These are phyloP conservation scores for Dicyrtoma fusca DNA, from an alignment of 2,888 invertebrate genomes.

Conservation along the genomic window DNA sequence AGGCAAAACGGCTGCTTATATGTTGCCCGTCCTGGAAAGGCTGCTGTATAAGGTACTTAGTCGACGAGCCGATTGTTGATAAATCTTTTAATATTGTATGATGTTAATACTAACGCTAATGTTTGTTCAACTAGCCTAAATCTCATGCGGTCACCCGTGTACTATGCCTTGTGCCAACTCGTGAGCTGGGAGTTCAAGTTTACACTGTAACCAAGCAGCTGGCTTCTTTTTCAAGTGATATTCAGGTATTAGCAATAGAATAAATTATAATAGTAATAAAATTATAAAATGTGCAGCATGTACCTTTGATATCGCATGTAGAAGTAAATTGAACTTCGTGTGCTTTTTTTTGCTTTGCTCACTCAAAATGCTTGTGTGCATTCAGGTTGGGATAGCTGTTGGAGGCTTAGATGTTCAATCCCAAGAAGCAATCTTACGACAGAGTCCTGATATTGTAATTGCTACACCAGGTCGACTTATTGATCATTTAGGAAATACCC, in stretches of 20 bases:
- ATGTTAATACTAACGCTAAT: too few species aligned
- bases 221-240: constrained; percentile 76
- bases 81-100: neutral
- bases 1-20: constrained; percentile 98
- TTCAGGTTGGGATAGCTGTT: constrained; percentile 81
- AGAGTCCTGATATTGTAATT: constrained; percentile 94
- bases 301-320: too few species aligned
- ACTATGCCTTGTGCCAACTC: constrained; percentile 91
- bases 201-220: constrained; percentile 91
- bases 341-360: too few species aligned
- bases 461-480: constrained; percentile 98
- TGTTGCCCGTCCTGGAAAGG: constrained; percentile 94
- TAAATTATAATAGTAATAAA: too few species aligned
- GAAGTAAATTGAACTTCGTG: too few species aligned
- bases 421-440: constrained; percentile 77
- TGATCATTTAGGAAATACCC: constrained; percentile 94
- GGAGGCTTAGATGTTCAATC: constrained; percentile 85
- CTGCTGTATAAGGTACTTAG: constrained; percentile 78
- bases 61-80: neutral
- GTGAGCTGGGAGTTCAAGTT: constrained; percentile 97
- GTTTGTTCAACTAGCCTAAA: constrained; percentile 48
- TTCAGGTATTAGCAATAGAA: too few species aligned
- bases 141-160: constrained; percentile 71
- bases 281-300: too few species aligned
- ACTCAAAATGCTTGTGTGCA: too few species aligned